Base-by-base conservation (phyloP, 2,888 invertebrate species). In the Sinelater perroti region DNA sequence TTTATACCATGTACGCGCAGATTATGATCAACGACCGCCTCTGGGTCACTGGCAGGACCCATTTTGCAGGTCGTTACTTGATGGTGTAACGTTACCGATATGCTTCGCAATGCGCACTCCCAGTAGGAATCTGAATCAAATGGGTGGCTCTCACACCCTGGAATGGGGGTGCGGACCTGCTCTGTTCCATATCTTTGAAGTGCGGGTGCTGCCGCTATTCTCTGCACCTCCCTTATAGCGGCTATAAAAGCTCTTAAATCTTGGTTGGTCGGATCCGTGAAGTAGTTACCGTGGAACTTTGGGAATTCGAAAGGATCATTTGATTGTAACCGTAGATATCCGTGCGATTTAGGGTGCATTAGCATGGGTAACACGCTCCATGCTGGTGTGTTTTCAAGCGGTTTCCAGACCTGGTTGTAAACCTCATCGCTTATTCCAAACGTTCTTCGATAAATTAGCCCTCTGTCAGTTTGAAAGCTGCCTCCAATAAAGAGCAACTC, bases 281-380 rank as follows among this genome's bases (percentile, higher is more conserved):
- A 85, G 75, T 95, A 97, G 72, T 90, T 91, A 0, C 92, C 89
- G 64, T 91, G 85, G 47, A 93, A 81, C 10, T 83, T 78, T 0
- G 94, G 92, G 66, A 87, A 84, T 0, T 85, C 82, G 65, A 83
- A 83, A 0, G 93, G 91, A 74, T 93, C 85, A 54, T 80, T 85
- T 7, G 86, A 88, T 68, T 81, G 83, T 10, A 95, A 79, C 74
- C 80, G 81, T 0, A 91, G 75, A 58, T 84, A 80, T 0, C 91
- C 90, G 63, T 81, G 81, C n/a, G 90, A 90, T 70, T 85, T 83
- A 0, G 91, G 90, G 61, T 88, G 81, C 75, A 90, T 83, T 20
- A 90, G 72, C 79, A 90, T 88, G 0, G 90, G 89, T 63, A 88
- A 85, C 1, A 88, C 71, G 54, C 58, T 63, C 64, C 67, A 72